Evolutionary conservation across 2,113 vertebrate species (phyloP).

Genomic region (Thamnophis sirtalis): DNA sequence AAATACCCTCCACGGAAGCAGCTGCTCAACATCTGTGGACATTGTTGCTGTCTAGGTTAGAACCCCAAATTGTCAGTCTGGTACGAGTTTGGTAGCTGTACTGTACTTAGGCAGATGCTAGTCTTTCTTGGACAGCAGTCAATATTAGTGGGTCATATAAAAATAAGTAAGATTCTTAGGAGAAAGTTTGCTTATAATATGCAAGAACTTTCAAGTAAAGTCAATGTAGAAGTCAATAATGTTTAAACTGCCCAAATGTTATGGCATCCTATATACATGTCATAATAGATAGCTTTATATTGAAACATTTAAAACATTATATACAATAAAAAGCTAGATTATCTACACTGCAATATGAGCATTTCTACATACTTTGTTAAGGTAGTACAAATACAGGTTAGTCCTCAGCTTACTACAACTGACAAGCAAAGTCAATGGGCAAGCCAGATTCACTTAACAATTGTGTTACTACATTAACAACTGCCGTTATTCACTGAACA

Average conservation of each 20-base stretch:
- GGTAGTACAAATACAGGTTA: not conserved
- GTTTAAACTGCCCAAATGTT: not conserved
- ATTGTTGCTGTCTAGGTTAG: not conserved
- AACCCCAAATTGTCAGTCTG: not conserved
- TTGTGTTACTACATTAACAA: too few species aligned
- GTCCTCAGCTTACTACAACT: too few species aligned
- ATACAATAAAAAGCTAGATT: not conserved
- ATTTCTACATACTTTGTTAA: not conserved
- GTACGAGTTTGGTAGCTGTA: not conserved
- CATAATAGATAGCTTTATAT: not conserved
- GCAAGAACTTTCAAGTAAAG: constrained; percentile 11
- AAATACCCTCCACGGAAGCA: not conserved
- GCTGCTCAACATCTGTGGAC: not conserved
- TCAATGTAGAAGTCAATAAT: not conserved
- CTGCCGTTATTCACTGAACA: too few species aligned
- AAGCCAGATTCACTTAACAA: too few species aligned
- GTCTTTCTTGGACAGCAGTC: not conserved
- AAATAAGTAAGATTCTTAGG: not conserved
- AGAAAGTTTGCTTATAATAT: not conserved
- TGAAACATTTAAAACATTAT: not conserved
- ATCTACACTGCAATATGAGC: not conserved
- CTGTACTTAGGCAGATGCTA: not conserved
- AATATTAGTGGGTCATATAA: not conserved
- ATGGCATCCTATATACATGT: rapidly evolving
- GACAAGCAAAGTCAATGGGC: too few species aligned